Conservation (phyloP, 1,140 invertebrate genomes). For the Plectrocnemia conspersa region DNA sequence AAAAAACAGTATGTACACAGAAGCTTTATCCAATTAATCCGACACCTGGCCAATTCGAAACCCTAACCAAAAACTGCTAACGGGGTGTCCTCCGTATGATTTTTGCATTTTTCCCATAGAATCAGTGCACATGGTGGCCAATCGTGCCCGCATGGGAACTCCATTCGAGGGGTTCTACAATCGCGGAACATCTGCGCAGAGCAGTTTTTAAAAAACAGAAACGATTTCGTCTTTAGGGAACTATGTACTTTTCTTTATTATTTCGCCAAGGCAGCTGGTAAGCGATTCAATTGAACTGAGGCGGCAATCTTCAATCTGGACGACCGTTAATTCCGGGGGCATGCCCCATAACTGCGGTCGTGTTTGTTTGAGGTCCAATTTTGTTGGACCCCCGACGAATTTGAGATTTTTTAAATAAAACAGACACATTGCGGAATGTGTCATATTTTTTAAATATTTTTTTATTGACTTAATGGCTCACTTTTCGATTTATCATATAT, state of each 20-base stretch:
- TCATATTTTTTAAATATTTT: too few relatives aligned
- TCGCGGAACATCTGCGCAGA: neutral
- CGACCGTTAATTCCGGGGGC: slow-evolving; percentile 2
- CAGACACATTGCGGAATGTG: too few relatives aligned
- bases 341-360: too few relatives aligned
- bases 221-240: slow-evolving; percentile 4
- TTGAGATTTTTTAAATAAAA: too few relatives aligned
- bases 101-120: slow-evolving; percentile 11
- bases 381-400: too few relatives aligned
- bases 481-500: too few relatives aligned
- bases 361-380: too few relatives aligned
- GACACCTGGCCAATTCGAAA: neutral
- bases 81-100: neutral
- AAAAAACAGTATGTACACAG: too few relatives aligned
- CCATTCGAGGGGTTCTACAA: neutral
- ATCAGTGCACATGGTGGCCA: slow-evolving; percentile 5
- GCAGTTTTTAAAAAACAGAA: neutral
- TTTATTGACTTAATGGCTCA: too few relatives aligned
- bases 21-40: neutral
- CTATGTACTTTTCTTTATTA: neutral
- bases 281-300: neutral
- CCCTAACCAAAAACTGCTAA: neutral
- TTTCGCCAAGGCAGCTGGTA: neutral
- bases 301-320: neutral
- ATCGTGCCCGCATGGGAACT: slow-evolving; percentile 3